These are phyloP conservation scores for Nymphalis io DNA, from an alignment of 1,140 invertebrate species.

Conservation along the genomic window DNA sequence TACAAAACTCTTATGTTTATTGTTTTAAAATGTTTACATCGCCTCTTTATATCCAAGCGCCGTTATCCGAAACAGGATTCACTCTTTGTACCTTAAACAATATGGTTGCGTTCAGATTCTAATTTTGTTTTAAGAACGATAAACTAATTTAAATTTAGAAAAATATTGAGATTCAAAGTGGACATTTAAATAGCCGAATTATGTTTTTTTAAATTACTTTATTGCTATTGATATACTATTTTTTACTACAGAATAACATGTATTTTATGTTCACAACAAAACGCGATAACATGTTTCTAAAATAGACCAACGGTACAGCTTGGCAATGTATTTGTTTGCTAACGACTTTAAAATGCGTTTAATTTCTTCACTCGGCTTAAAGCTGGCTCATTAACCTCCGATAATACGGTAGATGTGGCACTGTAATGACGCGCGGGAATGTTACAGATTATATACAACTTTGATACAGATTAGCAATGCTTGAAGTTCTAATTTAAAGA, in stretches of 20 bases:
- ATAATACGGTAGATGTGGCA: conserved; percentile 25
- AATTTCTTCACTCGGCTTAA: conserved; percentile 32
- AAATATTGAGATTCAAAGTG: no score
- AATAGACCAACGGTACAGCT: conserved; percentile 31
- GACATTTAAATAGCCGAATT: background rate
- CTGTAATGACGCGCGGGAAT: conserved; percentile 25
- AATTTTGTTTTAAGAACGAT: background rate
- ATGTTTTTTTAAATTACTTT: background rate
- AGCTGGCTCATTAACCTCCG: conserved; percentile 36
- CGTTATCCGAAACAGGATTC: background rate
- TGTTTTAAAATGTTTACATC: conserved; percentile 38
- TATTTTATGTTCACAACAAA: conserved; percentile 22
- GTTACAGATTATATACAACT: conserved; percentile 24
- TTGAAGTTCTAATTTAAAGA: background rate
- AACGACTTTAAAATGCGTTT: conserved; percentile 36
- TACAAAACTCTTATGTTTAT: conserved; percentile 57
- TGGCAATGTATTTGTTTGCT: conserved; percentile 35
- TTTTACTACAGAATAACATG: conserved; percentile 30
- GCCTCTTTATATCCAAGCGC: conserved; percentile 23
- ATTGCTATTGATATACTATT: conserved; percentile 4
- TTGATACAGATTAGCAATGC: conserved; percentile 18
- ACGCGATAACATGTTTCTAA: conserved; percentile 31
- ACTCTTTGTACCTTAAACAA: conserved; percentile 8
- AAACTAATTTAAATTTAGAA: background rate
- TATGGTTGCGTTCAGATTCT: conserved; percentile 1